A percentile compares a stretch with the other conserved stretches of the same genome.
Conservation (phyloP, 2,888 invertebrate species). For the Cephus spinipes region DNA sequence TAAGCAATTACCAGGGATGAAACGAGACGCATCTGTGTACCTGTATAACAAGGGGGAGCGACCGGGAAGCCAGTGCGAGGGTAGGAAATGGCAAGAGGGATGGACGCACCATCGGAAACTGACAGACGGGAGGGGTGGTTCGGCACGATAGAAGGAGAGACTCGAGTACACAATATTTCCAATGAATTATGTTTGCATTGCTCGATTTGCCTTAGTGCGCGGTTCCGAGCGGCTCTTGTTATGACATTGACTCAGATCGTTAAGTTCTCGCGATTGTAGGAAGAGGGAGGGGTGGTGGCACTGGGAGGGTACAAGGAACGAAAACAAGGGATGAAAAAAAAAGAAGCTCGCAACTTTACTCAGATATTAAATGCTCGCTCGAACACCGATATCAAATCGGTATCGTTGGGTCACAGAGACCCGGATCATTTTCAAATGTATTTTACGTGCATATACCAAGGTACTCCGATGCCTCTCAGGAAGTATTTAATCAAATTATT, state of each 20-base stretch:
- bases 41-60: slow-evolving; percentile 45
- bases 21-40: slow-evolving; percentile 60
- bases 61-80: slow-evolving; percentile 4
- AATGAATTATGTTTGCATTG: slow-evolving; percentile 52
- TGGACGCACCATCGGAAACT: slow-evolving; percentile 1
- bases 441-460: too few species aligned
- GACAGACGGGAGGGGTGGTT: slow-evolving; percentile 10
- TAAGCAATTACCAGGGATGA: slow-evolving; percentile 62
- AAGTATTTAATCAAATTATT: too few species aligned
- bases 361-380: not conserved
- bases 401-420: too few species aligned
- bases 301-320: not conserved
- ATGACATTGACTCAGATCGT: not conserved
- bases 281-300: not conserved
- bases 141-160: slow-evolving; percentile 27
- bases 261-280: not conserved
- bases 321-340: not conserved
- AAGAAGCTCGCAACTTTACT: too few species aligned
- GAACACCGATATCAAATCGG: not conserved
- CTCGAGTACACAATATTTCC: slow-evolving; percentile 64
- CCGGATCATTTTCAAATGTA: too few species aligned
- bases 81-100: not conserved
- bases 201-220: slow-evolving; percentile 32
- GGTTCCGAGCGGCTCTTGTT: not conserved
- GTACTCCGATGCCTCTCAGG: too few species aligned